A percentile compares a stretch with the other conserved stretches of the same genome.
These are phyloP conservation scores for Amphimallon solstitiale DNA, from an alignment of 2,888 invertebrate species.

Conservation along the genomic window DNA sequence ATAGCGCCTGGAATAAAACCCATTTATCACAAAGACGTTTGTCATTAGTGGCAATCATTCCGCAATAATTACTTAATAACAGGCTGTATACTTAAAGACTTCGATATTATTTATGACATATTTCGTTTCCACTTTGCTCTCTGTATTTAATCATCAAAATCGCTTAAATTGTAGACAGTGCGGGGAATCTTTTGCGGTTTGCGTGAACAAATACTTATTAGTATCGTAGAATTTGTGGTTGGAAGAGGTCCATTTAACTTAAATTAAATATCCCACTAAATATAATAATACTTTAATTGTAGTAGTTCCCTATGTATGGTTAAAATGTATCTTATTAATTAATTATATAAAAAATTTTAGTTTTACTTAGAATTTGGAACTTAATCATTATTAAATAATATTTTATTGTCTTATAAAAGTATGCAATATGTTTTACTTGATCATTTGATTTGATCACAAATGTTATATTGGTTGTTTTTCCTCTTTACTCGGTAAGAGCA, in stretches of 20 bases:
- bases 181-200: conserved; percentile 20
- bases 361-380: too few species aligned
- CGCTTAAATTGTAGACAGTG: background rate
- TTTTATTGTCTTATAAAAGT: too few species aligned
- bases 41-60: conserved; percentile 48
- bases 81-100: conserved; percentile 43
- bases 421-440: too few species aligned
- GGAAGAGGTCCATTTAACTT: background rate
- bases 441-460: too few species aligned
- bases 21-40: conserved; percentile 47
- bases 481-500: too few species aligned
- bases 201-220: conserved; percentile 30
- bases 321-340: too few species aligned
- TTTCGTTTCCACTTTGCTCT: conserved; percentile 29
- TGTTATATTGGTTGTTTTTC: too few species aligned
- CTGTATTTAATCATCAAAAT: conserved; percentile 26
- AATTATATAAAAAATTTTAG: too few species aligned
- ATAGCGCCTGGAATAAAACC: conserved; percentile 44
- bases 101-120: conserved; percentile 44
- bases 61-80: conserved; percentile 48
- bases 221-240: conserved; percentile 10
- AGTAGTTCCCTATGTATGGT: too few species aligned
- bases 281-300: too few species aligned
- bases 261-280: too few species aligned
- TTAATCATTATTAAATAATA: too few species aligned